These are phyloP conservation scores for Drosophila kanekoi DNA, from an alignment of 2,888 invertebrate species.

Conservation along the genomic window DNA sequence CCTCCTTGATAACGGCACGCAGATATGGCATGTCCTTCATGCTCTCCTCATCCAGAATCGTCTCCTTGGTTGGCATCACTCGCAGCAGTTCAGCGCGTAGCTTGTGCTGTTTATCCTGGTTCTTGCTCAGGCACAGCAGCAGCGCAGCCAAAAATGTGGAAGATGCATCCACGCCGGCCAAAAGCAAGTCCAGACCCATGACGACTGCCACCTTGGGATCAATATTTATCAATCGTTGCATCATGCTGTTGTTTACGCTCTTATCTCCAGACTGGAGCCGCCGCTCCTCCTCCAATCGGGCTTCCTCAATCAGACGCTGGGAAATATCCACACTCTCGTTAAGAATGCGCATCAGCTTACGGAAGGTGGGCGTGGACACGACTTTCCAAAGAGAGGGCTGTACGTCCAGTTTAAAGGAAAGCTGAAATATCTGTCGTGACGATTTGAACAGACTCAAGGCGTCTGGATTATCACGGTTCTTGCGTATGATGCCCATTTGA, in stretches of 20 bases:
- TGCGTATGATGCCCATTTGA: conserved; percentile 74
- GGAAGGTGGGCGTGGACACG: conserved; percentile 77
- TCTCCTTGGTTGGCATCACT: conserved; percentile 84
- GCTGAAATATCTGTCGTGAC: conserved; percentile 46
- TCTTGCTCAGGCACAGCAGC: conserved; percentile 88
- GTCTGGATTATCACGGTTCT: conserved; percentile 64
- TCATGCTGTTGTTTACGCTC: conserved; percentile 83
- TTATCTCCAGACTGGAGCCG: conserved; percentile 61
- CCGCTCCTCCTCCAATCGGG: conserved; percentile 50
- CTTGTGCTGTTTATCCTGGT: conserved; percentile 88
- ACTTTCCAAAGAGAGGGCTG: conserved; percentile 81
- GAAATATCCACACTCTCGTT: conserved; percentile 68
- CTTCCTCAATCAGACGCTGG: conserved; percentile 79
- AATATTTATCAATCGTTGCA: conserved; percentile 86
- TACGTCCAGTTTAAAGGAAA: conserved; percentile 72
- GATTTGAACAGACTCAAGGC: conserved; percentile 59
- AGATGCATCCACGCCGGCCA: conserved; percentile 87
- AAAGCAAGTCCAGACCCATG: conserved; percentile 87
- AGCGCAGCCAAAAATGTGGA: conserved; percentile 85
- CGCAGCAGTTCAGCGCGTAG: conserved; percentile 87
- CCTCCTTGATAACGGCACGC: conserved; percentile 90
- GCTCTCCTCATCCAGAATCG: conserved; percentile 84
- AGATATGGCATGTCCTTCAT: conserved; percentile 87
- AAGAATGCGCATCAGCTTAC: conserved; percentile 63
- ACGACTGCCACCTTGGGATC: conserved; percentile 86